Base-by-base conservation (phyloP, 2,797 vertebrate genomes). In the Etheostoma perlongum region DNA sequence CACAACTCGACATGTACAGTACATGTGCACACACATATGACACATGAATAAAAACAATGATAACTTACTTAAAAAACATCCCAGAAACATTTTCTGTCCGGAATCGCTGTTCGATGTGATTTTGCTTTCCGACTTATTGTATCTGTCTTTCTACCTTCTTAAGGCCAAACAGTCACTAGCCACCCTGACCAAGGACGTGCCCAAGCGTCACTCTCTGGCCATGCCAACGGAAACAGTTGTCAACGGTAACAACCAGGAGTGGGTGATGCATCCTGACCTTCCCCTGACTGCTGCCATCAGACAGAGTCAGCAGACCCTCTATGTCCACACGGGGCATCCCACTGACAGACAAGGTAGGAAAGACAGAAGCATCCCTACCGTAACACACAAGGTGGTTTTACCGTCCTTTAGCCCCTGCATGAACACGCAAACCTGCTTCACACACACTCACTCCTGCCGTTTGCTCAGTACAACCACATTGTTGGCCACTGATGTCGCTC, bases 91-190 rank as follows among this genome's bases (percentile, higher is more conserved):
- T 55, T 40, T 72, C 21, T 54, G 5, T 40, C 2, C 23, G 14
- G 57, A 36, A 19, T 18, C 59, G n/a, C 10, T 11, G 36, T 40
- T 49, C 21, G 7, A n/a, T 51, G 18, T 47, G 4, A 2, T 27
- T 47, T 44, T 65, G 21, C 25, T 44, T 6, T 66, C 44, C 78
- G 62, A 70, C 60, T 77, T 40, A 64, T 47, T 76, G n/a, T 27
- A 33, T 86, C 44, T 67, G 40, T 88, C 36, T 85, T 19, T 92
- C 23, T 70, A 9, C 72, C 67, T 72, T 77, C 75, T 78, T 16
- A 91, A 99, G 98, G 98, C 98, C 85, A 99, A 99, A 92, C 98
- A 99, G 94, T 99, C 98, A 68, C 93, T 99, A 72, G 97, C 97
- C 36, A 98, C 98, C 0, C 94, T 99, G 89, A 99, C 97, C 88